phyloP scores from a whole-genome alignment of 2,888 invertebrate genomes.

The Meandrusa payeni region DNA sequence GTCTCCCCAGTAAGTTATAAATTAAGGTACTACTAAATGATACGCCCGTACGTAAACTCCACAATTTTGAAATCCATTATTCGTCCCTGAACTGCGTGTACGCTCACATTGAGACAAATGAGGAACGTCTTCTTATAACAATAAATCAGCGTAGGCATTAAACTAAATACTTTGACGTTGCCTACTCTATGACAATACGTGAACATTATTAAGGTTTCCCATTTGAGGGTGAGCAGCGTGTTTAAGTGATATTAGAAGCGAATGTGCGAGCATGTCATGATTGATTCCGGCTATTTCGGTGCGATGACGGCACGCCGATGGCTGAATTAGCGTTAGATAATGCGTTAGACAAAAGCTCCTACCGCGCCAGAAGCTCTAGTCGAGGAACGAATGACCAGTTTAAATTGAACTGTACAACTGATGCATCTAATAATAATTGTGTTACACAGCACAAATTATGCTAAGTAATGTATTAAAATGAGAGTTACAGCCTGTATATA shows the following conservation, averaged over 20 bases:
- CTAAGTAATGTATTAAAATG: slow-evolving; percentile 16
- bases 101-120: too few relatives aligned
- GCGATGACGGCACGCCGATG: slow-evolving; percentile 30
- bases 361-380: not conserved
- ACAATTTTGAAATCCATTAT: too few relatives aligned
- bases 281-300: slow-evolving; percentile 61
- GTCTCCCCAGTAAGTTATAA: too few relatives aligned
- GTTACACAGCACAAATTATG: slow-evolving; percentile 11
- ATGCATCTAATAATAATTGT: slow-evolving; percentile 12
- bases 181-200: slow-evolving; percentile 45
- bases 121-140: too few relatives aligned
- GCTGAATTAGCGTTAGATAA: slow-evolving; percentile 37
- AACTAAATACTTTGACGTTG: not conserved
- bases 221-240: slow-evolving; percentile 58
- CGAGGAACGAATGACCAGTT: not conserved
- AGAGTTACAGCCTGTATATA: too few relatives aligned
- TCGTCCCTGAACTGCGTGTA: too few relatives aligned
- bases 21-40: too few relatives aligned
- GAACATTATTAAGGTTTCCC: slow-evolving; percentile 71
- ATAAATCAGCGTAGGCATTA: too few relatives aligned
- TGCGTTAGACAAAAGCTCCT: slow-evolving; percentile 24
- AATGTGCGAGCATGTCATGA: slow-evolving; percentile 58
- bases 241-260: slow-evolving; percentile 75
- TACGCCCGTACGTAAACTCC: too few relatives aligned
- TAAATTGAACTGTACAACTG: slow-evolving; percentile 12